phyloP scores from a whole-genome alignment of 2,888 invertebrate species.

The Volucella inanis region DNA sequence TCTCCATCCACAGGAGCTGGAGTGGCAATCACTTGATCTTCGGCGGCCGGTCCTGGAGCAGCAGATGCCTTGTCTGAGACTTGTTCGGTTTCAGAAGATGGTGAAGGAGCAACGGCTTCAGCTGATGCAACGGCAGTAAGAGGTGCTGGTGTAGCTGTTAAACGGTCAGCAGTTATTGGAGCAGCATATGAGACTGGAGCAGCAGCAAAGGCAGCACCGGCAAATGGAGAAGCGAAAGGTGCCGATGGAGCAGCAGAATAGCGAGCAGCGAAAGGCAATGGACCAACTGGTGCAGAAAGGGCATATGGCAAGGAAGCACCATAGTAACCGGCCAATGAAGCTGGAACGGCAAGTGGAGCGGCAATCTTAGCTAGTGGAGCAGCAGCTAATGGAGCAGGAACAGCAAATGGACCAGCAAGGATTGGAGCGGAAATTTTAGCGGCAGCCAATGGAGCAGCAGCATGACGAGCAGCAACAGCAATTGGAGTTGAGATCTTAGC shows the following conservation, averaged over 20 bases:
- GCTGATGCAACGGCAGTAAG: background rate
- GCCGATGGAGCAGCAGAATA: constrained; percentile 6
- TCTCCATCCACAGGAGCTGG: constrained; percentile 56
- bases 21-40: constrained; percentile 22
- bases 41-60: constrained; percentile 14
- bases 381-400: background rate
- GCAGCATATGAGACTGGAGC: constrained; percentile 19
- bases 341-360: constrained; percentile 10
- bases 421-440: constrained; percentile 79
- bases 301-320: constrained; percentile 48
- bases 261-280: constrained; percentile 24
- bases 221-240: background rate
- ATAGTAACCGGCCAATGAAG: constrained; percentile 19
- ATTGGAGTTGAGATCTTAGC: background rate
- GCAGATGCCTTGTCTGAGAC: constrained; percentile 40
- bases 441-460: constrained; percentile 76
- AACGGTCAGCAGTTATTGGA: constrained; percentile 1
- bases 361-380: background rate
- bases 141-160: constrained; percentile 1
- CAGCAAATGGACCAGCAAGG: no score
- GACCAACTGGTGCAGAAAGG: constrained; percentile 25
- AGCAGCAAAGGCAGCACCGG: constrained; percentile 41
- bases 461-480: background rate
- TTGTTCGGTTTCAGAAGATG: constrained; percentile 30
- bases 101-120: constrained; percentile 6